phyloP scores from a whole-genome alignment of 2,888 invertebrate species.

The Phyllotreta cruciferae region DNA sequence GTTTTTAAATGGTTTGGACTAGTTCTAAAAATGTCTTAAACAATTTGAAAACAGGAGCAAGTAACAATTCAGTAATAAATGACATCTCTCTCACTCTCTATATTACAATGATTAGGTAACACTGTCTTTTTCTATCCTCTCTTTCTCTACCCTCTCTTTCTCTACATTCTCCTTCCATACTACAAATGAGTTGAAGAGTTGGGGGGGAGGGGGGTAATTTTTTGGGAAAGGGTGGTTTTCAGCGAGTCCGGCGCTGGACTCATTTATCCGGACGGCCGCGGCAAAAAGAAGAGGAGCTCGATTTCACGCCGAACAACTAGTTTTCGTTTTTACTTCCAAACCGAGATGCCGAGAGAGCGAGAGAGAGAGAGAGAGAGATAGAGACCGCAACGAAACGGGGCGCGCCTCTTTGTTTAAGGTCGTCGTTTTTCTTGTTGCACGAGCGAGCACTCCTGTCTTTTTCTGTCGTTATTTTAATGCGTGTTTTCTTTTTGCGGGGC shows the following conservation, averaged over 20 bases:
- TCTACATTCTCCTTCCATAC: too few species aligned
- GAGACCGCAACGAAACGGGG: constrained; percentile 16
- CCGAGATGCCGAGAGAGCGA: constrained; percentile 5
- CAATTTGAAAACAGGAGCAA: too few species aligned
- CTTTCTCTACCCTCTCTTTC: too few species aligned
- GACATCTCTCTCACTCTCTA: too few species aligned
- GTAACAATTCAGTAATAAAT: too few species aligned
- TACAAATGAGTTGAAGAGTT: too few species aligned
- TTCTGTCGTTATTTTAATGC: background rate
- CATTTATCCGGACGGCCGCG: background rate
- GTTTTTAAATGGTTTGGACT: too few species aligned
- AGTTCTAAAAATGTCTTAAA: too few species aligned
- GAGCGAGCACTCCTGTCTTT: constrained; percentile 20
- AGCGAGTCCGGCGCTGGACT: background rate
- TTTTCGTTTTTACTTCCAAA: constrained; percentile 26
- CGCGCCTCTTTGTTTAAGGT: constrained; percentile 27
- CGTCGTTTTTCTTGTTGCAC: constrained; percentile 22
- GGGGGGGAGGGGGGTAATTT: too few species aligned
- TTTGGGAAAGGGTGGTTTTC: too few species aligned
- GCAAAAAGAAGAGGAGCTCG: constrained; percentile 20
- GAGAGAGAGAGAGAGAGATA: background rate
- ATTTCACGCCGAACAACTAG: constrained; percentile 27
- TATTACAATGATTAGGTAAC: too few species aligned
- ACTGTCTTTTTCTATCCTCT: too few species aligned
- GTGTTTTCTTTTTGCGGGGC: background rate